These are phyloP conservation scores for Hypena proboscidalis DNA, from an alignment of 2,888 invertebrate genomes.

Conservation along the genomic window DNA sequence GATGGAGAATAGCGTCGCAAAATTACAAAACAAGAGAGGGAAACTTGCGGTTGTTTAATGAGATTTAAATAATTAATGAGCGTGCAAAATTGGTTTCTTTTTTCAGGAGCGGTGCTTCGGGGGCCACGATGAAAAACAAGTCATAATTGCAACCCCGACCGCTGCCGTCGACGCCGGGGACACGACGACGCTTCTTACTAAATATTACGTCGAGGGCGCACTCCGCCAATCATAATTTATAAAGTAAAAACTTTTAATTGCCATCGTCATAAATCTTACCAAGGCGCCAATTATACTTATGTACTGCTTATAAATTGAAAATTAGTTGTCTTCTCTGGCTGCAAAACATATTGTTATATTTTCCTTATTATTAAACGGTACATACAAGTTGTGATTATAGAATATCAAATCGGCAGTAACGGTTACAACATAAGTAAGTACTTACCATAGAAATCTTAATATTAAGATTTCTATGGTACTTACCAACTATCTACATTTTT, in stretches of 20 bases:
- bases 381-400: too few species aligned
- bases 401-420: too few species aligned
- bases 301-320: conserved; percentile 28
- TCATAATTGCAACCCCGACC: conserved; percentile 76
- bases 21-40: conserved; percentile 73
- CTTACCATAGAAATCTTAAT: too few species aligned
- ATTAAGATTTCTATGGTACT: too few species aligned
- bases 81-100: conserved; percentile 83
- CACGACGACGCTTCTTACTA: conserved; percentile 44
- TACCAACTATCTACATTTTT: too few species aligned
- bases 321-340: conserved; percentile 11
- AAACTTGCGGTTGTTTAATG: conserved; percentile 82
- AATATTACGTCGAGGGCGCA: conserved; percentile 52
- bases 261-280: conserved; percentile 61
- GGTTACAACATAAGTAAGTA: too few species aligned
- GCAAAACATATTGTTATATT: too few species aligned
- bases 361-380: too few species aligned
- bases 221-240: conserved; percentile 60
- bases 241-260: conserved; percentile 69
- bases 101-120: conserved; percentile 69
- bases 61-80: conserved; percentile 86
- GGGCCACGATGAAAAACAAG: conserved; percentile 75
- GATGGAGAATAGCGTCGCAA: conserved; percentile 61
- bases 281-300: conserved; percentile 59
- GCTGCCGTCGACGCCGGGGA: conserved; percentile 55